A percentile compares a stretch with the other conserved stretches of the same genome.
Evolutionary conservation across 2,113 vertebrate species (phyloP).

Genomic region (Dipodomys ordii): DNA sequence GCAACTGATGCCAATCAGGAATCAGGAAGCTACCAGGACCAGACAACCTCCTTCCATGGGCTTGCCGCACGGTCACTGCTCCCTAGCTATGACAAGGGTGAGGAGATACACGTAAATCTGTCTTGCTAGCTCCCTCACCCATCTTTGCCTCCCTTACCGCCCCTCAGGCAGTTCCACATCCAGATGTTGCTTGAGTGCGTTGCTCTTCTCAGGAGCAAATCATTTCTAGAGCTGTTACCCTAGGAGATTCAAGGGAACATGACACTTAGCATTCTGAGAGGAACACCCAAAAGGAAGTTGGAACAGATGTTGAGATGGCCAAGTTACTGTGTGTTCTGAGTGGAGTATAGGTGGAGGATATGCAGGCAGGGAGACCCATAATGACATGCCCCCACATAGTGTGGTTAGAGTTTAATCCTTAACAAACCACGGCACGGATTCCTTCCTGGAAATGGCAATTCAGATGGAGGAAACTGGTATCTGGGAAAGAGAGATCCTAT

Average conservation of each 20-base stretch:
- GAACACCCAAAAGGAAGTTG: background rate
- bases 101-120: background rate
- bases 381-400: background rate
- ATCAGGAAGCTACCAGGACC: background rate
- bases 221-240: background rate
- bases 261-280: too few relatives aligned
- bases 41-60: too few relatives aligned
- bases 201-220: background rate
- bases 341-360: background rate
- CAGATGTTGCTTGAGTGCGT: background rate
- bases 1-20: background rate
- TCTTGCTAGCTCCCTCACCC: too few relatives aligned
- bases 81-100: too few relatives aligned
- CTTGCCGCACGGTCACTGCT: too few relatives aligned
- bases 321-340: background rate
- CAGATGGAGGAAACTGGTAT: background rate
- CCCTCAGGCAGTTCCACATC: background rate
- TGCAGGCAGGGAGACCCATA: background rate
- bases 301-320: background rate
- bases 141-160: background rate
- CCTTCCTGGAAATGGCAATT: background rate
- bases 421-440: background rate
- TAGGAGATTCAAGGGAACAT: background rate
- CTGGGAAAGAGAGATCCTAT: too few relatives aligned
- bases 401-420: background rate